Percentiles rank a stretch among this genome's conserved stretches.
These are phyloP conservation scores for Trachymyrmex cornetzi DNA, from an alignment of 1,140 invertebrate species.

Conservation along the genomic window DNA sequence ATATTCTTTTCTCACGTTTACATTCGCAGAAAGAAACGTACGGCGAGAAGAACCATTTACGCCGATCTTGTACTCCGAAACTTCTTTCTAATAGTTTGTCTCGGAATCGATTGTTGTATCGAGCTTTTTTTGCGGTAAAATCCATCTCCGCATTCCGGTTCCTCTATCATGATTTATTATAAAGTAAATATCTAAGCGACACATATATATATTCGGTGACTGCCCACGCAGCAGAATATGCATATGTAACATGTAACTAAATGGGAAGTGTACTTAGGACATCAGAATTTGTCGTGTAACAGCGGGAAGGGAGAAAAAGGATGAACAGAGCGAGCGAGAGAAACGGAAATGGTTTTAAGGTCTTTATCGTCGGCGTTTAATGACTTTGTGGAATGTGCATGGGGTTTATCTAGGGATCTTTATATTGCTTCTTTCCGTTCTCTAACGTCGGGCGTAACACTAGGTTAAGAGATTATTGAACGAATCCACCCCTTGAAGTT, in stretches of 20 bases:
- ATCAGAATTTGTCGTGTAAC: slow-evolving; percentile 39
- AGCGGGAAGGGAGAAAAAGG: neutral
- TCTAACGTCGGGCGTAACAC: slow-evolving; percentile 45
- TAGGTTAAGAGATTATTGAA: slow-evolving; percentile 63
- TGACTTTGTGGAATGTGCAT: slow-evolving; percentile 48
- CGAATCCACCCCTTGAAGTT: slow-evolving; percentile 33
- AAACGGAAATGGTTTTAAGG: slow-evolving; percentile 45
- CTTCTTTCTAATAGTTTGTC: neutral
- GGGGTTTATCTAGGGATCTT: slow-evolving; percentile 64
- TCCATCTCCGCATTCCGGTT: neutral
- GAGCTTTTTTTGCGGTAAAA: neutral
- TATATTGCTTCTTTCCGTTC: slow-evolving; percentile 67
- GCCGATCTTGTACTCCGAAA: slow-evolving; percentile 2
- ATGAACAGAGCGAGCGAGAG: neutral
- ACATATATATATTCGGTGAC: neutral
- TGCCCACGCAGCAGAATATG: neutral
- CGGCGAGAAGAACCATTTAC: neutral
- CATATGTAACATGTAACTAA: slow-evolving; percentile 8
- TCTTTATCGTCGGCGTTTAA: slow-evolving; percentile 65
- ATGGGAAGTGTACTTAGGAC: slow-evolving; percentile 52
- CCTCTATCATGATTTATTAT: slow-evolving; percentile 21
- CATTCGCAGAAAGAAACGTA: neutral
- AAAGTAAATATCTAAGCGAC: slow-evolving; percentile 11
- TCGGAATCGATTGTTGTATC: neutral
- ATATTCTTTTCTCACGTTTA: neutral